A percentile compares a stretch with the other conserved stretches of the same genome.
phyloP scores from a whole-genome alignment of 2,113 vertebrate species.

The Rallus limicola region DNA sequence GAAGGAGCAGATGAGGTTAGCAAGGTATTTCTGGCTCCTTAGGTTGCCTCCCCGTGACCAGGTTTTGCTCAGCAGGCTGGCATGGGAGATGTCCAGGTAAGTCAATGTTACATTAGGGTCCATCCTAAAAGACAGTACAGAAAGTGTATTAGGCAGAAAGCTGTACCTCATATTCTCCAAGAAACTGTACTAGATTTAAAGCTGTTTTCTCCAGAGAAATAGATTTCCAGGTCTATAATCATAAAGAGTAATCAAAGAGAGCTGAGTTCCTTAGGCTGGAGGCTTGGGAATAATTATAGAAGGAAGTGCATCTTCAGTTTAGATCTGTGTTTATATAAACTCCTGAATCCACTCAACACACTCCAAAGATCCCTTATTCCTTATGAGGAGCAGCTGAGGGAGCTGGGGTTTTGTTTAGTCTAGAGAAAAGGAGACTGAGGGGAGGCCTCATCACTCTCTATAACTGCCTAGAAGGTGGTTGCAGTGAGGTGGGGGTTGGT shows the following conservation, averaged over 20 bases:
- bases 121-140: not conserved
- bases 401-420: too few relatives aligned
- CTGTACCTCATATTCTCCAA: not conserved
- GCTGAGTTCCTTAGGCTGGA: not conserved
- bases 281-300: not conserved
- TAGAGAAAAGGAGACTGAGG: too few relatives aligned
- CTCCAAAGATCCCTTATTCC: not conserved
- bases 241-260: not conserved
- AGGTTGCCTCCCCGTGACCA: constrained; percentile 58
- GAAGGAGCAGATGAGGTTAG: constrained; percentile 67
- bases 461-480: too few relatives aligned
- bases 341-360: too few relatives aligned
- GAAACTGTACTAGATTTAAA: not conserved
- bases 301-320: not conserved
- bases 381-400: not conserved
- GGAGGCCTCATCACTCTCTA: too few relatives aligned
- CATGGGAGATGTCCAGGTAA: constrained; percentile 54
- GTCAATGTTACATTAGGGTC: not conserved
- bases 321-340: not conserved
- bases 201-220: not conserved
- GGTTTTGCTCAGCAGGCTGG: constrained; percentile 45
- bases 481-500: too few relatives aligned
- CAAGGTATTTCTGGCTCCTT: constrained; percentile 41
- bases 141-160: not conserved
- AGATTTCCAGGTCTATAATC: not conserved